Conservation (phyloP, 2,888 invertebrate genomes). For the Strigamia crassipes region DNA sequence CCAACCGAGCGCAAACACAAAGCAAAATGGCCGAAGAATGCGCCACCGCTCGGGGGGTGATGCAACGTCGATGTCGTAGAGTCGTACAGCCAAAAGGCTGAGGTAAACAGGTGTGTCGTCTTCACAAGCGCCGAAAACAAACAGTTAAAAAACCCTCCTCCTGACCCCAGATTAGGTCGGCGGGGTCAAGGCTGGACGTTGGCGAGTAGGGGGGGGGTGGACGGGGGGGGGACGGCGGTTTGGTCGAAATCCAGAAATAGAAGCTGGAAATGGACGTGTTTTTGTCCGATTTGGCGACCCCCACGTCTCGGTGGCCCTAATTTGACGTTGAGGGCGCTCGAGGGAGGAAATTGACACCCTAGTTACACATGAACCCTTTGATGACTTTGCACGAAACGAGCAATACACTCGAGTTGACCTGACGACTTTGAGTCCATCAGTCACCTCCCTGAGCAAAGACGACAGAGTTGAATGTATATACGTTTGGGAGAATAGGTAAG, state of each 20-base stretch:
- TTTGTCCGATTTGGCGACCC: no score
- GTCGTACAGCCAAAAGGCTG: not conserved
- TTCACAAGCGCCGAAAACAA: constrained; percentile 40
- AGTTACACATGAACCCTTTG: not conserved
- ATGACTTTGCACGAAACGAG: not conserved
- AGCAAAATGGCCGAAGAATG: not conserved
- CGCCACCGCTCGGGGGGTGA: constrained; percentile 3
- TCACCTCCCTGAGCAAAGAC: not conserved
- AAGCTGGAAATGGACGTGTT: not conserved
- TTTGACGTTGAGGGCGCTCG: not conserved
- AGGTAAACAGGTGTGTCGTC: constrained; percentile 40
- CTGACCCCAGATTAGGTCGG: not conserved
- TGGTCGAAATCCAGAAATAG: not conserved
- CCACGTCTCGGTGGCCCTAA: not conserved
- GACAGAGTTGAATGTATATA: no score
- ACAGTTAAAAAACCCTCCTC: constrained; percentile 24
- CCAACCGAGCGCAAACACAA: constrained; percentile 1
- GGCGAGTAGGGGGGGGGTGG: no score
- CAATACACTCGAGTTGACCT: not conserved
- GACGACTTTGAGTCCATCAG: not conserved
- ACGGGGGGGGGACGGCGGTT: no score
- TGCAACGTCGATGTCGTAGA: not conserved
- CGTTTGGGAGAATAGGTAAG: no score
- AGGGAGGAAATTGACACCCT: constrained; percentile 16
- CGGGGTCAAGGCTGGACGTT: constrained; percentile 3